Percentiles rank a stretch among this genome's conserved stretches.
Evolutionary conservation across 2,888 invertebrate genomes (phyloP).

Genomic region (Pollenia labialis): DNA sequence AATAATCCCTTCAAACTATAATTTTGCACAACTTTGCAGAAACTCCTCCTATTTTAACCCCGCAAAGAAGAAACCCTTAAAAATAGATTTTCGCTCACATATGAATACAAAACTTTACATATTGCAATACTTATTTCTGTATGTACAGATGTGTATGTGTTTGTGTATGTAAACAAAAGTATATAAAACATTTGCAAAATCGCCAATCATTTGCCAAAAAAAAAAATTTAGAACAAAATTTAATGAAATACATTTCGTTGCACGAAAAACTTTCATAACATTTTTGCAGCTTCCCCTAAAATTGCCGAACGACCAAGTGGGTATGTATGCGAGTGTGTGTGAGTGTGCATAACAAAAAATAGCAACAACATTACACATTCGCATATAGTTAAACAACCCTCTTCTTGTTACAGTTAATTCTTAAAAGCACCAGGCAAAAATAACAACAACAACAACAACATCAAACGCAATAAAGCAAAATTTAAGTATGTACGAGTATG

Average conservation of each 20-base stretch:
- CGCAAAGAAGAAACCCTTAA: constrained; percentile 53
- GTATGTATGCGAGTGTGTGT: too few relatives aligned
- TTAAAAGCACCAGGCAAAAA: constrained; percentile 26
- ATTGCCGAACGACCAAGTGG: too few relatives aligned
- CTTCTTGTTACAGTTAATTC: constrained; percentile 21
- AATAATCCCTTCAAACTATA: constrained; percentile 35
- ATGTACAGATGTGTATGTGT: background rate
- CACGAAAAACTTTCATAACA: constrained; percentile 9
- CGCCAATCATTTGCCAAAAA: constrained; percentile 67
- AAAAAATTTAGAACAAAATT: constrained; percentile 35
- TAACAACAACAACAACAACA: constrained; percentile 25
- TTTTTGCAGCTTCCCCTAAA: background rate
- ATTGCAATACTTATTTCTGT: background rate
- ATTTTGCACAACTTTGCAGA: constrained; percentile 55
- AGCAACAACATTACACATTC: constrained; percentile 24
- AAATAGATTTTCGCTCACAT: constrained; percentile 14
- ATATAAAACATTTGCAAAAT: constrained; percentile 62
- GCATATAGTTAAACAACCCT: constrained; percentile 59
- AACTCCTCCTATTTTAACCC: constrained; percentile 69
- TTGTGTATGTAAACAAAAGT: background rate
- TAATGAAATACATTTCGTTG: background rate
- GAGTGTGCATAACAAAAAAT: background rate
- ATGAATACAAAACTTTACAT: background rate
- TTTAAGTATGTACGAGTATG: background rate
- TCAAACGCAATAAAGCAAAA: constrained; percentile 27